phyloP scores from a whole-genome alignment of 2,797 vertebrate genomes.

The Myotis daubentonii region DNA sequence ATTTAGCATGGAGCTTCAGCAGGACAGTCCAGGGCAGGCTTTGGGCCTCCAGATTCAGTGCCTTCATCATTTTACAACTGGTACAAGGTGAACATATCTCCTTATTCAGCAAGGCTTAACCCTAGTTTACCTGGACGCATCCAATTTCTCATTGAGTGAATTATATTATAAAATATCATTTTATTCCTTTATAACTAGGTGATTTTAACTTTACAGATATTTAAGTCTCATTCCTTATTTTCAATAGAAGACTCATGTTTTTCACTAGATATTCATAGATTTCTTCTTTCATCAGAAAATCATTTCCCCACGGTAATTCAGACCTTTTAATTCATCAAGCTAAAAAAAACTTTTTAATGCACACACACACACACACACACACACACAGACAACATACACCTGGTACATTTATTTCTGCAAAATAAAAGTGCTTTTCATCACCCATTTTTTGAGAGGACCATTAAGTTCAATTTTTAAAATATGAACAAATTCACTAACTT shows the following conservation, averaged over 20 bases:
- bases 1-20: not conserved
- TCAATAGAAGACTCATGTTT: not conserved
- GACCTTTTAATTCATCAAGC: not conserved
- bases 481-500: not conserved
- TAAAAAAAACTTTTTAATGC: not conserved
- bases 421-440: conserved; percentile 7
- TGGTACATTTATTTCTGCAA: conserved; percentile 16
- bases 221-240: not conserved
- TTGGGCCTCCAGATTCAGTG: not conserved
- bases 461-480: conserved; percentile 22
- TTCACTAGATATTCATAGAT: not conserved
- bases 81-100: not conserved
- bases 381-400: not conserved
- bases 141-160: not conserved
- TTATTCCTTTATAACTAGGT: not conserved
- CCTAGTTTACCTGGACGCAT: not conserved
- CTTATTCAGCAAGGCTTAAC: not conserved
- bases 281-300: not conserved
- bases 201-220: not conserved
- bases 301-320: not conserved
- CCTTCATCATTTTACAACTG: not conserved
- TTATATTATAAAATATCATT: not conserved
- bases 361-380: not conserved
- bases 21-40: not conserved
- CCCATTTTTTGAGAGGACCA: not conserved